These are phyloP conservation scores for Zaprionus inermis DNA, from an alignment of 1,140 invertebrate genomes.

Conservation along the genomic window DNA sequence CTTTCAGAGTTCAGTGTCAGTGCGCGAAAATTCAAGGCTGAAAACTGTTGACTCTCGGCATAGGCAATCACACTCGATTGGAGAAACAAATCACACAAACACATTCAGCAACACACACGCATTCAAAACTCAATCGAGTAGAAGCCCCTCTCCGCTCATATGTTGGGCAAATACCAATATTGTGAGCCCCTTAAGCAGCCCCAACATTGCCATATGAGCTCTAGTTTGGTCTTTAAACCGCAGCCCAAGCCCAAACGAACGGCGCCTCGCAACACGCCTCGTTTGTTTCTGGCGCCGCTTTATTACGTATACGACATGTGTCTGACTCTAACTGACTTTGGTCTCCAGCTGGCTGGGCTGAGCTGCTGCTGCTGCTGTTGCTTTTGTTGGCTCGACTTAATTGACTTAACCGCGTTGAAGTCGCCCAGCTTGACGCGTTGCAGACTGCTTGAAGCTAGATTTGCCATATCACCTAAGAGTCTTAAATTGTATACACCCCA, in stretches of 20 bases:
- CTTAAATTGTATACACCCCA: slow-evolving; percentile 1
- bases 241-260: slow-evolving; percentile 12
- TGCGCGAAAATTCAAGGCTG: slow-evolving; percentile 72
- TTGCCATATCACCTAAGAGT: slow-evolving; percentile 25
- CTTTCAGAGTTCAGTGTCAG: slow-evolving; percentile 71
- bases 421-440: background rate
- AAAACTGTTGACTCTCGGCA: slow-evolving; percentile 54
- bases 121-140: slow-evolving; percentile 23
- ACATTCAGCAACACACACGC: background rate
- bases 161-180: slow-evolving; percentile 41
- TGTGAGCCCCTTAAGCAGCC: slow-evolving; percentile 4
- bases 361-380: slow-evolving; percentile 18
- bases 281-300: slow-evolving; percentile 52
- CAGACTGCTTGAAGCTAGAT: slow-evolving; percentile 6
- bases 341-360: slow-evolving; percentile 33
- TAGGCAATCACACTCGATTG: slow-evolving; percentile 13
- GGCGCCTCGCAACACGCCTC: slow-evolving; percentile 1
- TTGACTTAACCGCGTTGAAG: slow-evolving; percentile 30
- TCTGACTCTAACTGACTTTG: background rate
- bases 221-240: slow-evolving; percentile 41
- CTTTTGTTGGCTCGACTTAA: slow-evolving; percentile 34
- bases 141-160: slow-evolving; percentile 51
- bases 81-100: slow-evolving; percentile 35
- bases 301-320: slow-evolving; percentile 62
- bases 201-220: background rate